Evolutionary conservation across 2,113 vertebrate species (phyloP).

Genomic region (Pedetes capensis): DNA sequence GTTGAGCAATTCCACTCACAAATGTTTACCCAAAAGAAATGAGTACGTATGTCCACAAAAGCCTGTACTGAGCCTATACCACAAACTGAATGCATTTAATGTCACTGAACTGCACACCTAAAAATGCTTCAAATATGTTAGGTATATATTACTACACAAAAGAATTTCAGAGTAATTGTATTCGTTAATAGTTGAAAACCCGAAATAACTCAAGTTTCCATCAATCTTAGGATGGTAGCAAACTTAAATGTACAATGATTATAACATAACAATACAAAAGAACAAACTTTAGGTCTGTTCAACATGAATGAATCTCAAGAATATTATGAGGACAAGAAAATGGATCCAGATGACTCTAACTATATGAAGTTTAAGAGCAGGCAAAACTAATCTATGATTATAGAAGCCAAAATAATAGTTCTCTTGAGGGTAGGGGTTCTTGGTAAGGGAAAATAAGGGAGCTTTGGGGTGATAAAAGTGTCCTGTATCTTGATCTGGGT

Average conservation of each 20-base stretch:
- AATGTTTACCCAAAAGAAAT: not conserved
- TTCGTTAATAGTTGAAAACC: not conserved
- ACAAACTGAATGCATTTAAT: not conserved
- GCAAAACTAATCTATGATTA: not conserved
- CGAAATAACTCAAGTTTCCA: not conserved
- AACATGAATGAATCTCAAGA: not conserved
- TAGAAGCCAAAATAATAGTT: not conserved
- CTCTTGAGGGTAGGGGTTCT: no score
- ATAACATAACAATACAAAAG: not conserved
- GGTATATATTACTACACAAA: not conserved
- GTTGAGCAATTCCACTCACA: not conserved
- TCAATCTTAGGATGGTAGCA: not conserved
- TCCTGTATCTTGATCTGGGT: not conserved
- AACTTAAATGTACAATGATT: not conserved
- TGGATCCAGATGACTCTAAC: not conserved
- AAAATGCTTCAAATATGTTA: no score
- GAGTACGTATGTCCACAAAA: not conserved
- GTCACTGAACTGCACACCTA: not conserved
- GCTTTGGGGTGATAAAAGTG: no score
- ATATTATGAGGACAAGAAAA: not conserved
- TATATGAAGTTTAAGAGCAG: not conserved
- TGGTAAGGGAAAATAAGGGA: no score
- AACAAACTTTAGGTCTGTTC: not conserved
- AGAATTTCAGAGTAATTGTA: not conserved
- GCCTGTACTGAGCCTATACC: not conserved